phyloP scores from a whole-genome alignment of 2,113 vertebrate genomes.

The Oncorhynchus clarkii region DNA sequence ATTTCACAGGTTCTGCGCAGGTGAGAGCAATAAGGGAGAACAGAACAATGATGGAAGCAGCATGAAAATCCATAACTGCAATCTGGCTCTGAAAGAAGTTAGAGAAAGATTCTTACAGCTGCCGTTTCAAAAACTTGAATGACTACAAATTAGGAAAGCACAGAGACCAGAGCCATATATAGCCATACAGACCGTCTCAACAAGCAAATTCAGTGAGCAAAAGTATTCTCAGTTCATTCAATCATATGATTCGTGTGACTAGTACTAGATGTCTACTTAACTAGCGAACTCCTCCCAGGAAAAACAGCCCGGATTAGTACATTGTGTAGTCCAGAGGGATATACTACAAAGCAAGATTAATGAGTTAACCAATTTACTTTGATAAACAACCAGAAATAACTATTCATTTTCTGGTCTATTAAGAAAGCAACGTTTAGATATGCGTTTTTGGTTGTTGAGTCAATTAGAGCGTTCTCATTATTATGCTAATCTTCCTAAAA shows the following conservation, averaged over 20 bases:
- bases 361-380: background rate
- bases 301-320: background rate
- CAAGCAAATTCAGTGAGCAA: background rate
- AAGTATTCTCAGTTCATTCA: background rate
- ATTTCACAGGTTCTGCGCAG: constrained; percentile 72
- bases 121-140: background rate
- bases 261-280: background rate
- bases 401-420: background rate
- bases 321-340: background rate
- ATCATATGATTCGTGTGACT: constrained; percentile 5
- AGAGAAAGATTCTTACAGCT: background rate
- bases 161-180: background rate
- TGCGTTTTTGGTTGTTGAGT: too few relatives aligned
- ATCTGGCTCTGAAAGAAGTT: constrained; percentile 13
- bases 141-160: too few relatives aligned
- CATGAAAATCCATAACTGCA: constrained; percentile 59
- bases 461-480: too few relatives aligned
- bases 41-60: constrained; percentile 31
- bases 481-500: too few relatives aligned
- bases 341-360: background rate
- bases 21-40: constrained; percentile 60
- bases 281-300: background rate
- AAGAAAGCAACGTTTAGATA: too few relatives aligned
- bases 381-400: background rate
- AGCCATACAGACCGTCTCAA: background rate